These are phyloP conservation scores for Lacerta viridis DNA, from an alignment of 2,797 vertebrate genomes.

Conservation along the genomic window DNA sequence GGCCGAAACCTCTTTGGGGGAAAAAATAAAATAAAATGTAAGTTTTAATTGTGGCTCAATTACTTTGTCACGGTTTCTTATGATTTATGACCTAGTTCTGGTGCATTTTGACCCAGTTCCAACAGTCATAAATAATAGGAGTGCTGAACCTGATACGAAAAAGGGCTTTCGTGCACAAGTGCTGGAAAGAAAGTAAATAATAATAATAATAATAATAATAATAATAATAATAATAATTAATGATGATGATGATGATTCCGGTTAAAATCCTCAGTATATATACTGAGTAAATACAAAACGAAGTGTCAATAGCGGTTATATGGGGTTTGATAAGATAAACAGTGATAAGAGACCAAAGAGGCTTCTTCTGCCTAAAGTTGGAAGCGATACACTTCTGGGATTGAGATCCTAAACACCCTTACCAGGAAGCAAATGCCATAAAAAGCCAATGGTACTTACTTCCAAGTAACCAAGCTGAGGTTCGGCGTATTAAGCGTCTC, in stretches of 20 bases:
- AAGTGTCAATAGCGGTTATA: conserved; percentile 28
- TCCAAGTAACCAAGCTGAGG: neutral
- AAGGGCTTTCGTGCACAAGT: conserved; percentile 65
- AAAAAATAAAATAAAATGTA: conserved; percentile 66
- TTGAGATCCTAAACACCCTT: neutral
- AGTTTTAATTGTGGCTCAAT: conserved; percentile 80
- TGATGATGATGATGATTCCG: no score
- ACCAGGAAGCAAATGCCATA: neutral
- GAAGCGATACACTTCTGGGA: conserved; percentile 17
- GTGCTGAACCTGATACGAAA: conserved; percentile 57
- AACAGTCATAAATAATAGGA: conserved; percentile 79
- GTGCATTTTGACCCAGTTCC: conserved; percentile 81
- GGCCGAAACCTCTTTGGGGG: conserved; percentile 48
- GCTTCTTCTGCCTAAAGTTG: conserved; percentile 14
- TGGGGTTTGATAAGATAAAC: conserved; percentile 52
- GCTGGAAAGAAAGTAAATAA: conserved; percentile 42
- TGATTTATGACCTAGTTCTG: conserved; percentile 83
- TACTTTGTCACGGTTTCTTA: conserved; percentile 78
- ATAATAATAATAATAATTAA: no score
- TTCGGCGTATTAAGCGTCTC: neutral
- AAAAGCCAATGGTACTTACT: neutral
- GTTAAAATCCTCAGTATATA: conserved; percentile 50
- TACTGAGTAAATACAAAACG: conserved; percentile 65
- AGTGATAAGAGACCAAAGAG: conserved; percentile 44
- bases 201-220: no score